Conservation (phyloP, 1,140 invertebrate species). For the Sarcophaga bullata region DNA sequence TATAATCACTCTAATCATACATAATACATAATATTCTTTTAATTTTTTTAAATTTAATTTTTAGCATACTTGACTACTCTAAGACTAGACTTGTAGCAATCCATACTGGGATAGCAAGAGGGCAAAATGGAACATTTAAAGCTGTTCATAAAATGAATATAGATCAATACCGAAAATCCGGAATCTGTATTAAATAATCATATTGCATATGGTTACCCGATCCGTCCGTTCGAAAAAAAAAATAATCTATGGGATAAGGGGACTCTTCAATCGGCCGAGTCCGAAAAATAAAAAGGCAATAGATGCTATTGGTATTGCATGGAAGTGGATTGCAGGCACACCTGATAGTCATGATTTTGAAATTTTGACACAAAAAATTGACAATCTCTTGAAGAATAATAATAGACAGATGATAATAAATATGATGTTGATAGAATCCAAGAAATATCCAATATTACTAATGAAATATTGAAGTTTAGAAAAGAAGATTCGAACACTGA, state of each 20-base stretch:
- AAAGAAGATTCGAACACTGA: not conserved
- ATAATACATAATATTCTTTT: not conserved
- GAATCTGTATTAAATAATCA: too few species aligned
- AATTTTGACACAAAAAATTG: not conserved
- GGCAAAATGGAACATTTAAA: not conserved
- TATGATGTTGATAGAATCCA: not conserved
- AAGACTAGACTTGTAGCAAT: not conserved
- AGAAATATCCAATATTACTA: not conserved
- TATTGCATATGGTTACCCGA: too few species aligned
- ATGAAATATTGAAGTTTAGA: not conserved
- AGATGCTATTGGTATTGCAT: not conserved
- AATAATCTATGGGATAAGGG: not conserved
- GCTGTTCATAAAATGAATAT: not conserved
- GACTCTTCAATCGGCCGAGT: not conserved
- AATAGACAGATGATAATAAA: constrained; percentile 11
- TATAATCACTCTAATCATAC: constrained; percentile 1
- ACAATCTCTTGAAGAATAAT: not conserved
- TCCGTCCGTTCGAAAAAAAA: not conserved
- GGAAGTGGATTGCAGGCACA: constrained; percentile 4
- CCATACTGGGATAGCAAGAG: not conserved
- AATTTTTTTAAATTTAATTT: not conserved
- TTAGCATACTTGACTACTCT: not conserved
- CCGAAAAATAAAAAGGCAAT: not conserved
- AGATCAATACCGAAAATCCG: not conserved
- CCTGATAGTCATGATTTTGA: constrained; percentile 15